Evolutionary conservation across 1,140 invertebrate genomes (phyloP), one percentile per base, ranked within the genome.

Genomic region (Sesamia nonagrioides): DNA sequence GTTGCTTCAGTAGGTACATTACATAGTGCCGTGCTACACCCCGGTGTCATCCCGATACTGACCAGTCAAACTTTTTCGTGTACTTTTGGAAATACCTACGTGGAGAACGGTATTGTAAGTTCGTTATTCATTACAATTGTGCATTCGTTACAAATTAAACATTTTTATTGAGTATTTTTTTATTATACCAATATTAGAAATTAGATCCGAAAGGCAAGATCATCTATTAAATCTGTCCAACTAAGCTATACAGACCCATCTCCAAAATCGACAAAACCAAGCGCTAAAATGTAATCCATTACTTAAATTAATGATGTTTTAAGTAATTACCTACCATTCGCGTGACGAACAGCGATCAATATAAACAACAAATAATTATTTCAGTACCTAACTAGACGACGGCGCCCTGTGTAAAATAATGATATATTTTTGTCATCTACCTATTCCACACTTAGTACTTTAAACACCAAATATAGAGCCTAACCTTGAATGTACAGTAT

Each of bases 401-500:
- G 27, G 1, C 27, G 27, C 27, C 27, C 27, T 27, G 27, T 0
- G 1, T 1, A 0, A 6, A 35, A 18, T 40, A 27, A 27, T 68
- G 17, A 68, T 48, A 68, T 11, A n/a, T 9, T 63, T 33, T 2
- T 60, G 27, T 33, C 56, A 60, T 15, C 27, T 27, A 27, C 27
- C 27, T 27, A n/a, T 17, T n/a, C 48, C 48, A 15, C 17, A 9
- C 35, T 17, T 40, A 61, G 33, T 33, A 35, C 13, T 33, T 37
- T 33, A n/a, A 1, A 60, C 33, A 8, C 35, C 11, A 61, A 66
- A 35, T 13, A 21, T 45, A 45, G 15, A 8, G 5, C 21, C n/a
- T 40, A 68, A 68, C 63, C 63, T 68, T 68, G 63, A 68, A 50
- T 15, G n/a, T 54, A 72, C 69, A 27, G 69, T 72, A 54, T 40